phyloP scores from a whole-genome alignment of 2,888 invertebrate species.

The Uropetala carovei region DNA sequence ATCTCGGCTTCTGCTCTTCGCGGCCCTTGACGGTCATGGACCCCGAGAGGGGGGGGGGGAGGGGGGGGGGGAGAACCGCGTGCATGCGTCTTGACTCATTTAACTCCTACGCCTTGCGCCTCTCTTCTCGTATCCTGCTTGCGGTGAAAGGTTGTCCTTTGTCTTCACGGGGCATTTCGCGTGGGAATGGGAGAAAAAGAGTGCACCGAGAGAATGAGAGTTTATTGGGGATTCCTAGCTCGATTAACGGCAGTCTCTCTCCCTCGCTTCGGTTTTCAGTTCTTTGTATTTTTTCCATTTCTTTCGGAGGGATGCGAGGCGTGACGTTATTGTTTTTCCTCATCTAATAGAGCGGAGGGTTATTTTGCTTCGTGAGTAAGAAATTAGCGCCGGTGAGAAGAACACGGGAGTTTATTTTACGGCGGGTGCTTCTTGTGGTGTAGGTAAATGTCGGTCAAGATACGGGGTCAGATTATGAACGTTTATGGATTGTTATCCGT shows the following conservation, averaged over 20 bases:
- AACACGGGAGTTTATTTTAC: neutral
- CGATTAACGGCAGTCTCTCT: slow-evolving; percentile 36
- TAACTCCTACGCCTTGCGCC: neutral
- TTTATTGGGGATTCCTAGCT: neutral
- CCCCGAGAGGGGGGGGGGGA: neutral
- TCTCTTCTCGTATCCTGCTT: neutral
- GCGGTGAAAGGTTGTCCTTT: slow-evolving; percentile 33
- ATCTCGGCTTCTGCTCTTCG: neutral
- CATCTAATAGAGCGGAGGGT: slow-evolving; percentile 22
- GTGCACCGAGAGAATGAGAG: neutral
- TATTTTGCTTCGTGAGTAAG: slow-evolving; percentile 49
- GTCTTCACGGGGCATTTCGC: slow-evolving; percentile 20
- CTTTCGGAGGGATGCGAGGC: neutral
- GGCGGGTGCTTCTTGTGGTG: neutral
- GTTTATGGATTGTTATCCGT: neutral
- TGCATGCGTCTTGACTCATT: neutral
- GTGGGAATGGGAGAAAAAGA: slow-evolving; percentile 19
- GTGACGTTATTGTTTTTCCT: neutral
- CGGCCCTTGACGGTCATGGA: slow-evolving; percentile 32
- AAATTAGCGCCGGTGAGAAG: slow-evolving; percentile 32
- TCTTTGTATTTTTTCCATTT: neutral
- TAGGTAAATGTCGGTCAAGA: slow-evolving; percentile 25
- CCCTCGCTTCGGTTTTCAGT: neutral
- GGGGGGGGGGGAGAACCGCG: neutral
- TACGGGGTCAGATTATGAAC: neutral